Base-by-base conservation (phyloP, 2,113 vertebrate genomes). In the Melanotaenia duboulayi region DNA sequence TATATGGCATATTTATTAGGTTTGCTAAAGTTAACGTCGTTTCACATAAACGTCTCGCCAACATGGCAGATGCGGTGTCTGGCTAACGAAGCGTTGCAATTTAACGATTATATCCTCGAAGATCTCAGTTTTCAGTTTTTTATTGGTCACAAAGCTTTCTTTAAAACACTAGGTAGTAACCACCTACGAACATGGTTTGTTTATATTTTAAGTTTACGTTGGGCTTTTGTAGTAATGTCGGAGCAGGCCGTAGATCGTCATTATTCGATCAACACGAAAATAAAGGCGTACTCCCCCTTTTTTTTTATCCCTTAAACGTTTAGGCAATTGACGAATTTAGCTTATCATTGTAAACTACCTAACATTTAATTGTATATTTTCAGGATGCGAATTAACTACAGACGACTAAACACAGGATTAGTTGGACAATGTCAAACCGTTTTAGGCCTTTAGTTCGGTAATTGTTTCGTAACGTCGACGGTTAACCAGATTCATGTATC, bases 11-110 rank as follows among this genome's bases (percentile, higher is more conserved):
- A 6, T 12, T 13, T 39, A 22, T 14, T 37, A 2, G 1, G 22
- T 57, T 58, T 20, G 14, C 0, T 40, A 2, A 1, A 70, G 16
- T 46, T 55, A 55, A 40, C 3, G 9, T 62, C 76, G 71, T 58
- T 72, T 70, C 9, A 16, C 11, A 0, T 76, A 64, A 64, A 81
- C 66, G 76, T 19, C 68, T 73, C 63, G 62, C 9, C 63, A 73
- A 77, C 66, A 76, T 65, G 77, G 69, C 76, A 20, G 46, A 22
- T 42, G 12, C 14, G 2, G 40, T 42, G 2, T 16, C 13, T 13
- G 10, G 19, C 22, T 16, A 10, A 19, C 32, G 48, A 19, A 16
- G n/a, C 42, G n/a, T 10, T 12, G 9, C 11, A 51, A 23, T 20
- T 13, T 7, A 19, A 8, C 6, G 0, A 16, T n/a, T n/a, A 19